These are phyloP conservation scores for Sinosuthora webbiana DNA, from an alignment of 2,113 vertebrate genomes.

Conservation along the genomic window DNA sequence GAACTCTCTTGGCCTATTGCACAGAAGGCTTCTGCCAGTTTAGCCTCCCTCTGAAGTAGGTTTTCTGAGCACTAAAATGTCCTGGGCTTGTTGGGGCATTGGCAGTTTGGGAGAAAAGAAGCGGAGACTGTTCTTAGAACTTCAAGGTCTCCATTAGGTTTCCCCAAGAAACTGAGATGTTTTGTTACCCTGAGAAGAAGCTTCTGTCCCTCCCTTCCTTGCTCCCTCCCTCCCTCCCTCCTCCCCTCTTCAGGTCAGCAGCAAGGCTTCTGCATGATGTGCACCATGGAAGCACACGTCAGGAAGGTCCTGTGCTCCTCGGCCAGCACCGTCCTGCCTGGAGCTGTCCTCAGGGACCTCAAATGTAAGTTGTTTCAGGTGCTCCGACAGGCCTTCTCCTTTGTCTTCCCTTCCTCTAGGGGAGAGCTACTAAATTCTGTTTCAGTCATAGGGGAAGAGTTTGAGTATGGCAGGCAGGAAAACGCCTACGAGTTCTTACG, in stretches of 20 bases:
- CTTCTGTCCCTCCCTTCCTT: not conserved
- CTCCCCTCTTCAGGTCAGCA: not conserved
- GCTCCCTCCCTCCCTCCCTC: not conserved
- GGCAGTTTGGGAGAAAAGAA: not conserved
- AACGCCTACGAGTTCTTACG: conserved; percentile 89
- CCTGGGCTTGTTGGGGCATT: not conserved
- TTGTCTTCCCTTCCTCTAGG: not conserved
- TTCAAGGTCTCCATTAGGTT: not conserved
- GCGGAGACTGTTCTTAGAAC: not conserved
- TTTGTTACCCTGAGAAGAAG: not conserved
- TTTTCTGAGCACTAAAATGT: not conserved
- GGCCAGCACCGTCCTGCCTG: not conserved
- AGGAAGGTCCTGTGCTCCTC: not conserved
- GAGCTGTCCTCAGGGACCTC: not conserved
- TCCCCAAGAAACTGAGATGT: not conserved
- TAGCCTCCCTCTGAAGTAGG: not conserved
- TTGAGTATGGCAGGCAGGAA: conserved; percentile 87
- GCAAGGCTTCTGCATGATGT: not conserved
- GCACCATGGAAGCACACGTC: not conserved
- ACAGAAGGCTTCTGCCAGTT: not conserved
- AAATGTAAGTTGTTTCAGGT: not conserved
- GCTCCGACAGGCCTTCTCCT: not conserved
- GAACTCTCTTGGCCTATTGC: not conserved
- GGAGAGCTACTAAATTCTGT: not conserved
- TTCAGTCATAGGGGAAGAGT: conserved; percentile 88